phyloP scores from a whole-genome alignment of 2,888 invertebrate genomes.

The Hypomecis atomaria region DNA sequence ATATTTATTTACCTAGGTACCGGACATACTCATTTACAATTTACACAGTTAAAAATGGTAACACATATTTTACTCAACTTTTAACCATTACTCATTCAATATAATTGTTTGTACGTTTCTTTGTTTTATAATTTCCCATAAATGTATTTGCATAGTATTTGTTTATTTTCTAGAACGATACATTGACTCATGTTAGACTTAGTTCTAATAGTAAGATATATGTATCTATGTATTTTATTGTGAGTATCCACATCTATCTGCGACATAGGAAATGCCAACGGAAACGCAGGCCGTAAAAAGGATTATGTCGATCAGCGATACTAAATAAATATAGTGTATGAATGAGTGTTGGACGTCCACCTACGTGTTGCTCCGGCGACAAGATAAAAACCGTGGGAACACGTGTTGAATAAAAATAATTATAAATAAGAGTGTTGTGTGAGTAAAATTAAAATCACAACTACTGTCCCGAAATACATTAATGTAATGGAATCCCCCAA shows the following conservation, averaged over 20 bases:
- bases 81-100: neutral
- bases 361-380: too few species aligned
- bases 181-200: conserved; percentile 9
- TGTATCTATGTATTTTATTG: neutral
- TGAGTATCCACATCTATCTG: neutral
- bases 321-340: neutral
- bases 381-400: too few species aligned
- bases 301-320: neutral
- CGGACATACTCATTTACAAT: too few species aligned
- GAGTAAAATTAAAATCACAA: neutral
- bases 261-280: conserved; percentile 23
- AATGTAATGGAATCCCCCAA: too few species aligned
- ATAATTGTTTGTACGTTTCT: neutral
- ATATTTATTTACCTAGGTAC: too few species aligned
- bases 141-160: conserved; percentile 10
- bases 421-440: too few species aligned
- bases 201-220: neutral
- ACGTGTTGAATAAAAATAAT: too few species aligned
- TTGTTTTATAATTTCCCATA: conserved; percentile 1
- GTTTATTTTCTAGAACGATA: conserved; percentile 1
- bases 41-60: too few species aligned
- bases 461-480: too few species aligned
- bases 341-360: too few species aligned
- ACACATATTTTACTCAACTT: neutral
- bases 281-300: conserved; percentile 1